phyloP scores from a whole-genome alignment of 2,113 vertebrate species.

The Pyrgilauda ruficollis region DNA sequence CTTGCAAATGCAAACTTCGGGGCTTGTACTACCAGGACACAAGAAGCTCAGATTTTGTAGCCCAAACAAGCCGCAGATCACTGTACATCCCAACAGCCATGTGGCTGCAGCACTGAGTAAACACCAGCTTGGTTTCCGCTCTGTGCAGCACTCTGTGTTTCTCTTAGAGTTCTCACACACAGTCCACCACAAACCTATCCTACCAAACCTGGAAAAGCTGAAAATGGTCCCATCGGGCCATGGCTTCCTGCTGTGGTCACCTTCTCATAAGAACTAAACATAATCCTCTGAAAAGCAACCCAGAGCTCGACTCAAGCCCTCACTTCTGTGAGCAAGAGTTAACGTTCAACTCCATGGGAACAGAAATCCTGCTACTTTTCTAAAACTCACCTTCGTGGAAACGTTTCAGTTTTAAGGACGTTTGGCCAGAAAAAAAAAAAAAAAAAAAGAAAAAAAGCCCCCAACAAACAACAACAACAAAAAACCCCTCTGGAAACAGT shows the following conservation, averaged over 20 bases:
- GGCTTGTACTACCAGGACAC: neutral
- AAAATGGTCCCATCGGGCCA: neutral
- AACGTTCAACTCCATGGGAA: neutral
- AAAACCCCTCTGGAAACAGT: neutral
- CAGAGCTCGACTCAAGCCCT: neutral
- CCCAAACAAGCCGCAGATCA: neutral
- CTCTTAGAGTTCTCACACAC: neutral
- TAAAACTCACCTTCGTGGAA: neutral
- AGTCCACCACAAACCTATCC: neutral
- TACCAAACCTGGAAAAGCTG: neutral
- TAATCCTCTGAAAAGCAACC: neutral
- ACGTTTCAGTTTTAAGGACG: neutral
- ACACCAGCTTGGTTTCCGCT: neutral
- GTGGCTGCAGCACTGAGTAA: rapidly evolving
- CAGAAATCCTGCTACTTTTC: neutral
- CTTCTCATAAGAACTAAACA: neutral
- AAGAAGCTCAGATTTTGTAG: neutral
- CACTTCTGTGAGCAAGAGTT: neutral
- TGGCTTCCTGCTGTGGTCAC: rapidly evolving
- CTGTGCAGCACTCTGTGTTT: neutral
- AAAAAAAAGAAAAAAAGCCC: neutral
- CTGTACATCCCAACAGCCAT: neutral
- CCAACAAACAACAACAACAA: no score
- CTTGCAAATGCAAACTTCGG: neutral
- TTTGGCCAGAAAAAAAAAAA: neutral